Conservation (phyloP, 2,113 vertebrate genomes). For the Calyptommatus sinebrachiatus region DNA sequence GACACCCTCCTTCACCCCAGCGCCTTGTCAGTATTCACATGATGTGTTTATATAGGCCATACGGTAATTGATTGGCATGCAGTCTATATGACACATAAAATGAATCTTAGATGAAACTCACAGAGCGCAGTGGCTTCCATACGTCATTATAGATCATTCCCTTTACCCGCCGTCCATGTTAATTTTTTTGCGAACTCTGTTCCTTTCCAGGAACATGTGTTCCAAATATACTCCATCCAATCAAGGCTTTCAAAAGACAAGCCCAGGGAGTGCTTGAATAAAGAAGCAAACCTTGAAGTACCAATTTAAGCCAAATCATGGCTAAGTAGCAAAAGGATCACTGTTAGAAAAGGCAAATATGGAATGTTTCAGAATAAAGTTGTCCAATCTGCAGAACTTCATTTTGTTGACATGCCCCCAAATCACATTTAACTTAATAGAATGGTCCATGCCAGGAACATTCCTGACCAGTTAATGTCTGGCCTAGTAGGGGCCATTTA, state of each 20-base stretch:
- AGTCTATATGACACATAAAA: conserved; percentile 74
- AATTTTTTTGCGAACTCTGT: not conserved
- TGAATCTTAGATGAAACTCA: conserved; percentile 66
- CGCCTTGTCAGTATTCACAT: conserved; percentile 78
- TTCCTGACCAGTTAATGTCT: no score
- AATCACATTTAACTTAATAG: no score
- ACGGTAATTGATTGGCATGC: conserved; percentile 71
- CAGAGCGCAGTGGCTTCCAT: conserved; percentile 63
- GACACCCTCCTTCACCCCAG: conserved; percentile 84
- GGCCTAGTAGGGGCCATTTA: no score
- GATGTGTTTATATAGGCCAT: conserved; percentile 82
- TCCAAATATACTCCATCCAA: not conserved
- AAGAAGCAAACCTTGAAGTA: not conserved
- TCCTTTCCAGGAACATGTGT: not conserved
- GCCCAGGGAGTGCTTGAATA: not conserved
- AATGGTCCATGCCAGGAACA: no score
- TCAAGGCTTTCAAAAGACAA: not conserved
- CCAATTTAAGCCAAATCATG: not conserved
- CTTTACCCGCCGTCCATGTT: conserved; percentile 20
- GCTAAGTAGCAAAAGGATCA: not conserved
- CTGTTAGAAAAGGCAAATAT: not conserved
- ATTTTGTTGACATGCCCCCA: no score
- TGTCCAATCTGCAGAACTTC: not conserved
- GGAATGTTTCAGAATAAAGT: not conserved
- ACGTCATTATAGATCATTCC: conserved; percentile 63